Conservation (phyloP, 2,113 vertebrate genomes). For the Podarcis muralis region DNA sequence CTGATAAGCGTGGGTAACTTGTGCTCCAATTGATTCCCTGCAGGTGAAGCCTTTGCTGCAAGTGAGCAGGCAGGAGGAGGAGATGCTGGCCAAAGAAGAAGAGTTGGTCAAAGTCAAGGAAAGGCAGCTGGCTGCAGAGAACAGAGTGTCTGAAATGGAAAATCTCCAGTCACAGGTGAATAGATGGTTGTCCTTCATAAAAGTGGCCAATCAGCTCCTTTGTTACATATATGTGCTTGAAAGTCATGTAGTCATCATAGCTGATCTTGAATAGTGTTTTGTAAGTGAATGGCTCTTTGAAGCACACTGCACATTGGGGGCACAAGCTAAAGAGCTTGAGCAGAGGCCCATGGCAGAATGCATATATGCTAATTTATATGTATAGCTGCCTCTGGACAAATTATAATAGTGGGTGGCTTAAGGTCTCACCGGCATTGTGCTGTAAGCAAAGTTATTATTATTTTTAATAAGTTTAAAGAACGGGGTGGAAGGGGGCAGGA, state of each 20-base stretch:
- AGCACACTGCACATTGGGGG: background rate
- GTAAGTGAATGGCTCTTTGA: background rate
- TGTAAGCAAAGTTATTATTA: too few species aligned
- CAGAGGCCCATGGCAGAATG: too few species aligned
- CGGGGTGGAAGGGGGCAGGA: too few species aligned
- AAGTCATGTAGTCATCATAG: background rate
- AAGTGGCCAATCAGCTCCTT: background rate
- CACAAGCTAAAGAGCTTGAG: too few species aligned
- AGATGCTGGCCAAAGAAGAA: slow-evolving; percentile 95
- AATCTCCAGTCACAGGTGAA: slow-evolving; percentile 87
- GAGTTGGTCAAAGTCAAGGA: slow-evolving; percentile 91
- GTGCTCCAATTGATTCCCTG: background rate
- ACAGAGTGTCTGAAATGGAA: slow-evolving; percentile 87
- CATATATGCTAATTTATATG: too few species aligned
- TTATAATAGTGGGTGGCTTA: too few species aligned
- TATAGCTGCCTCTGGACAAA: too few species aligned
- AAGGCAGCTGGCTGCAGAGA: slow-evolving; percentile 86
- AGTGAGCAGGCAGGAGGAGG: slow-evolving; percentile 95
- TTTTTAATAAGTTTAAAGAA: too few species aligned
- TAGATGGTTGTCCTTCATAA: background rate
- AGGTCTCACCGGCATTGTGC: too few species aligned
- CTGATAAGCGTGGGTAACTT: background rate
- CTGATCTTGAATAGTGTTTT: background rate
- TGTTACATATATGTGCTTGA: background rate
- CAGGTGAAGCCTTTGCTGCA: slow-evolving; percentile 97